Conservation (phyloP, 1,140 invertebrate species). For the Agrilus planipennis region DNA sequence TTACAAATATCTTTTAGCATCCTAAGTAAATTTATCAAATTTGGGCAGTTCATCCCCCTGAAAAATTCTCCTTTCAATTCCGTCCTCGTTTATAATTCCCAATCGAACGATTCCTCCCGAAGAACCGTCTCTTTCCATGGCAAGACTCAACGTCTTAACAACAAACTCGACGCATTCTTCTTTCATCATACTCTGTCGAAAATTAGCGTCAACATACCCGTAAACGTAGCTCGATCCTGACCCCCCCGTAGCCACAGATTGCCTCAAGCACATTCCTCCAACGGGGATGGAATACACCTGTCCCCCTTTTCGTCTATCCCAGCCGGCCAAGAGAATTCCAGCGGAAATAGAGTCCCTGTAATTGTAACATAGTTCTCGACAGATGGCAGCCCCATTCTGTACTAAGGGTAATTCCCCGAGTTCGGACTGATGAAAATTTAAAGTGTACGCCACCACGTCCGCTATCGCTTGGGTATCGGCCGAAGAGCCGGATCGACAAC, state of each 20-base stretch:
- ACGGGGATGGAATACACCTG: conserved; percentile 44
- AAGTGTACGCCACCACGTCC: conserved; percentile 90
- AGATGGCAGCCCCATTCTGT: conserved; percentile 80
- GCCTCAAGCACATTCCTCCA: conserved; percentile 78
- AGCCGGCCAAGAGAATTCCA: conserved; percentile 88
- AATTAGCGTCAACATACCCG: conserved; percentile 87
- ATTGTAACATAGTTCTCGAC: conserved; percentile 90
- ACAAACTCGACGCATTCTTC: conserved; percentile 82
- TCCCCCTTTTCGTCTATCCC: conserved; percentile 81
- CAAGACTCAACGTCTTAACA: conserved; percentile 76
- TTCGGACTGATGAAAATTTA: conserved; percentile 77
- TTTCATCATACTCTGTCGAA: conserved; percentile 70
- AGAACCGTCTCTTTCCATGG: conserved; percentile 86
- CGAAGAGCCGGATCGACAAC: conserved; percentile 91
- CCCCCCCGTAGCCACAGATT: conserved; percentile 81
- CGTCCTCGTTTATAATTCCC: conserved; percentile 80
- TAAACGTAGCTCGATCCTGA: conserved; percentile 96
- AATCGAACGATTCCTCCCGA: conserved; percentile 89
- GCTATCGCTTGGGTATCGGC: conserved; percentile 97
- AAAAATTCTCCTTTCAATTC: conserved; percentile 61
- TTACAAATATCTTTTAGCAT: too few species aligned
- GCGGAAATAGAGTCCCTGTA: conserved; percentile 87
- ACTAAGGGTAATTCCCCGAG: conserved; percentile 74
- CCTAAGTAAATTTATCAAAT: too few species aligned
- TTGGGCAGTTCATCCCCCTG: conserved; percentile 60